Conservation (phyloP, 1,140 invertebrate species). For the Drosophila quadrilineata region DNA sequence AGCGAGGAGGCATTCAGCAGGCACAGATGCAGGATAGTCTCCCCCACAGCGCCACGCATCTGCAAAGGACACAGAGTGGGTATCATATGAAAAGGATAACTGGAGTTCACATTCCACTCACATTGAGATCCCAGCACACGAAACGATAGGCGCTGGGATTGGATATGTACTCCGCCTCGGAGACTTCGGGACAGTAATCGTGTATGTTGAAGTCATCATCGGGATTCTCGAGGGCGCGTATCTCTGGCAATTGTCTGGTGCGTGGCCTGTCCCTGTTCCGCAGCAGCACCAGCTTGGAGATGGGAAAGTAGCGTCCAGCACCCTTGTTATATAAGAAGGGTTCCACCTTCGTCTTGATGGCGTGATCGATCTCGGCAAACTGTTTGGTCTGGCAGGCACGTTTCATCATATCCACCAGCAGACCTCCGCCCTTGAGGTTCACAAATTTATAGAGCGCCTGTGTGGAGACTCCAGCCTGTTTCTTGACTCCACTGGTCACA, state of each 20-base stretch:
- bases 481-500: slow-evolving; percentile 94
- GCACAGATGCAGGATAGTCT: slow-evolving; percentile 96
- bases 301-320: slow-evolving; percentile 92
- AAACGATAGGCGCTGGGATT: slow-evolving; percentile 87
- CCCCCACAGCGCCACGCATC: slow-evolving; percentile 96
- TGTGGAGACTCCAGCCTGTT: slow-evolving; percentile 91
- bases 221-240: slow-evolving; percentile 90
- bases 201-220: slow-evolving; percentile 91
- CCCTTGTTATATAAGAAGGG: slow-evolving; percentile 97
- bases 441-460: slow-evolving; percentile 92
- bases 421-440: slow-evolving; percentile 94
- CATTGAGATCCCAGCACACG: slow-evolving; percentile 94
- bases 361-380: slow-evolving; percentile 93
- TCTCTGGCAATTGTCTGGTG: slow-evolving; percentile 89
- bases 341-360: slow-evolving; percentile 93
- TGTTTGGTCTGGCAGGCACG: slow-evolving; percentile 93
- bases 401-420: slow-evolving; percentile 96
- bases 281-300: slow-evolving; percentile 92
- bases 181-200: slow-evolving; percentile 85
- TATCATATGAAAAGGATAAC: neutral
- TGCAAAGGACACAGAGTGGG: slow-evolving; percentile 67
- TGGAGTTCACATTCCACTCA: slow-evolving; percentile 39
- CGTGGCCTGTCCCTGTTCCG: slow-evolving; percentile 92
- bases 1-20: slow-evolving; percentile 94
- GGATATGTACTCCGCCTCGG: slow-evolving; percentile 83